phyloP scores from a whole-genome alignment of 2,888 invertebrate genomes.

The Luperina testacea region DNA sequence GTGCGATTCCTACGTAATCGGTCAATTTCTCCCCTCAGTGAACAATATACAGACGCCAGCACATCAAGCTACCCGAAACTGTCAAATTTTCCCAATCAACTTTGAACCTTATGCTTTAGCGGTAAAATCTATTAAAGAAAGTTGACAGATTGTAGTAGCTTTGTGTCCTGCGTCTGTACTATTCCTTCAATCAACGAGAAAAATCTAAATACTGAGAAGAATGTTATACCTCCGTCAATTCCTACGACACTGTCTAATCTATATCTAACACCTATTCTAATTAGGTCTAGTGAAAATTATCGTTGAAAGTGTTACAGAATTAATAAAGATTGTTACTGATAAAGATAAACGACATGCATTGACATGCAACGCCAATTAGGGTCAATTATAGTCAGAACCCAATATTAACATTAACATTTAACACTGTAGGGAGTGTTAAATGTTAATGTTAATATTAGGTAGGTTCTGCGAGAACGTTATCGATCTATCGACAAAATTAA shows the following conservation, averaged over 20 bases:
- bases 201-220: slow-evolving; percentile 3
- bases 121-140: too few species aligned
- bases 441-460: too few species aligned
- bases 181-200: not conserved
- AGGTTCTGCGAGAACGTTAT: not conserved
- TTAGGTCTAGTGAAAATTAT: slow-evolving; percentile 29
- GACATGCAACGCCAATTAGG: slow-evolving; percentile 44
- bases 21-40: not conserved
- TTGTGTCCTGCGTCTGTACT: too few species aligned
- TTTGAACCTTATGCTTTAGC: too few species aligned
- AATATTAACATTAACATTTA: slow-evolving; percentile 46
- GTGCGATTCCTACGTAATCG: too few species aligned
- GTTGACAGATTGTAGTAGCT: too few species aligned
- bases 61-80: too few species aligned
- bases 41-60: not conserved
- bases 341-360: slow-evolving; percentile 27
- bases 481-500: slow-evolving; percentile 12
- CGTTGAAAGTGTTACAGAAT: slow-evolving; percentile 42
- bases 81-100: too few species aligned
- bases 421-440: slow-evolving; percentile 29
- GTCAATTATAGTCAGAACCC: slow-evolving; percentile 36
- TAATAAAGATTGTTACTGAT: slow-evolving; percentile 55
- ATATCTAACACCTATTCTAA: slow-evolving; percentile 16
- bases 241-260: not conserved
- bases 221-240: slow-evolving; percentile 7